phyloP scores from a whole-genome alignment of 2,888 invertebrate genomes.

The Drosophila cyrtoloma region DNA sequence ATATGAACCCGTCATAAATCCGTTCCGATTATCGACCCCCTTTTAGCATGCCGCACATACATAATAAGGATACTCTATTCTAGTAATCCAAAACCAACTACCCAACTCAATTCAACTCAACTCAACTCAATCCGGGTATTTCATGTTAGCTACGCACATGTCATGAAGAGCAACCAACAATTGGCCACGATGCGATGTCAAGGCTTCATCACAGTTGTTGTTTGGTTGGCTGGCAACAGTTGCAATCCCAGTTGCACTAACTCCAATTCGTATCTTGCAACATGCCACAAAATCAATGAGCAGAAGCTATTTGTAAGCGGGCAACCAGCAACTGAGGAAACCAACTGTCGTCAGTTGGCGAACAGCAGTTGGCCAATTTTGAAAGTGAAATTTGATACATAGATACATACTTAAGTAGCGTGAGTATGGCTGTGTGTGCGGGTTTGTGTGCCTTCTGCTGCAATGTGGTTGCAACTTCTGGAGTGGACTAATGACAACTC shows the following conservation, averaged over 20 bases:
- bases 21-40: conserved; percentile 35
- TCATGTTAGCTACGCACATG: conserved; percentile 48
- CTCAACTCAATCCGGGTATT: conserved; percentile 13
- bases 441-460: conserved; percentile 6
- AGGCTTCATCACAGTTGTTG: conserved; percentile 39
- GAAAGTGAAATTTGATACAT: conserved; percentile 67
- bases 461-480: conserved; percentile 52
- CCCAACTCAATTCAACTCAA: not conserved
- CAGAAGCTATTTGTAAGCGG: conserved; percentile 64
- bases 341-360: conserved; percentile 58
- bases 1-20: conserved; percentile 55
- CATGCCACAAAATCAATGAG: conserved; percentile 78
- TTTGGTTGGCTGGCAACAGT: conserved; percentile 21
- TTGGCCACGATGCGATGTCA: conserved; percentile 64
- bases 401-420: not conserved
- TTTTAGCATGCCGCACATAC: conserved; percentile 17
- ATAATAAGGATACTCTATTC: conserved; percentile 49
- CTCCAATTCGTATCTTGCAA: conserved; percentile 43
- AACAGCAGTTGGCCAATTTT: conserved; percentile 71
- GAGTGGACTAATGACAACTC: conserved; percentile 17
- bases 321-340: conserved; percentile 21
- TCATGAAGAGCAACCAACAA: conserved; percentile 53
- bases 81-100: conserved; percentile 55
- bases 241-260: conserved; percentile 39
- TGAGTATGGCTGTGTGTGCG: not conserved